Conservation (phyloP, 1,140 invertebrate species). For the Drosophila lowei region DNA sequence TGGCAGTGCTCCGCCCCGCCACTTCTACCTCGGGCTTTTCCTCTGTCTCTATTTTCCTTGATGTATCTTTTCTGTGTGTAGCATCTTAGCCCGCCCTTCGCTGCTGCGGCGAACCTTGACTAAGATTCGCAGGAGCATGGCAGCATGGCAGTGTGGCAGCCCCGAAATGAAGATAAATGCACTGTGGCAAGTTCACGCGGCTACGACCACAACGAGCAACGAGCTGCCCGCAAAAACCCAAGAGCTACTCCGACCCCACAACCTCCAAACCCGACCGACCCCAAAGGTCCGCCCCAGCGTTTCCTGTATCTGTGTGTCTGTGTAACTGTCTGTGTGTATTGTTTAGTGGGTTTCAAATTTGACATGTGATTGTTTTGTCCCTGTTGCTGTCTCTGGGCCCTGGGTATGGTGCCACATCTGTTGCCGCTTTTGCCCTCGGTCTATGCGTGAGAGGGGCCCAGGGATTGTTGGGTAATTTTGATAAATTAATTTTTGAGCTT, state of each 20-base stretch:
- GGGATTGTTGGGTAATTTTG: conserved; percentile 61
- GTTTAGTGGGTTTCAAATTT: conserved; percentile 79
- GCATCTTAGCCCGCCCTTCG: conserved; percentile 50
- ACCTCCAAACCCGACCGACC: conserved; percentile 18
- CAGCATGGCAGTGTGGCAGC: no score
- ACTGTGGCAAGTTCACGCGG: conserved; percentile 75
- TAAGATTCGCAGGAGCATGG: conserved; percentile 24
- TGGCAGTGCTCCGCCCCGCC: neutral
- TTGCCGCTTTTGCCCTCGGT: conserved; percentile 13
- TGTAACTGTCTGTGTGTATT: conserved; percentile 29
- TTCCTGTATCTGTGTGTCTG: neutral
- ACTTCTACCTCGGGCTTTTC: conserved; percentile 5
- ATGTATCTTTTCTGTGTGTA: conserved; percentile 47
- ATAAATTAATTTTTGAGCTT: conserved; percentile 78
- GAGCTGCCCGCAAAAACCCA: conserved; percentile 58
- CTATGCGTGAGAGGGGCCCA: conserved; percentile 1
- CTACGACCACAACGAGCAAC: conserved; percentile 71
- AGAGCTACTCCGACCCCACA: conserved; percentile 25
- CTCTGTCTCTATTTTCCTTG: conserved; percentile 68
- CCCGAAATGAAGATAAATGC: conserved; percentile 79
- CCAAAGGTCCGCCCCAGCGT: conserved; percentile 25
- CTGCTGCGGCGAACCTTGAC: conserved; percentile 54
- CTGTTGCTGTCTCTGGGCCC: conserved; percentile 28
- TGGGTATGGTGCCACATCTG: conserved; percentile 48
- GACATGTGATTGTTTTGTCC: conserved; percentile 78